Conservation (phyloP, 2,888 invertebrate species). For the Synergus laeviventris region DNA sequence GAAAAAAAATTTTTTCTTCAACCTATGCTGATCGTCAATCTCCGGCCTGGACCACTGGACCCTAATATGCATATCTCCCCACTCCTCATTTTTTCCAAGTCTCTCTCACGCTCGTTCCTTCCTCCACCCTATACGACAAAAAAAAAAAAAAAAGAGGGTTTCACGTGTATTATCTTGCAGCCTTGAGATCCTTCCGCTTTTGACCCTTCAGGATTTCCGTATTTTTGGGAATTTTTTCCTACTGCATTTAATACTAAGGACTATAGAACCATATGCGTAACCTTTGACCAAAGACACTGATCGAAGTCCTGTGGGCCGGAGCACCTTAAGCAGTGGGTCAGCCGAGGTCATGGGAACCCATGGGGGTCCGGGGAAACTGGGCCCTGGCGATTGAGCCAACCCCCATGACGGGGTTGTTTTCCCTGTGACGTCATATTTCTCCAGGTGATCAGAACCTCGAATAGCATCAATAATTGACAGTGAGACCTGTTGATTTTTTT, state of each 20-base stretch:
- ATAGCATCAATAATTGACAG: not conserved
- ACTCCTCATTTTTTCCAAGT: constrained; percentile 18
- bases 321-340: constrained; percentile 67
- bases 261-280: constrained; percentile 65
- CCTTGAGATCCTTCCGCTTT: constrained; percentile 49
- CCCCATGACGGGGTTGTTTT: constrained; percentile 56
- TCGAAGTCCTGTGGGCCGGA: constrained; percentile 53
- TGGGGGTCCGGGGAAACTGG: constrained; percentile 66
- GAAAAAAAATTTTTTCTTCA: not conserved
- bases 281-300: constrained; percentile 60
- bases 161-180: constrained; percentile 50
- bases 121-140: constrained; percentile 44
- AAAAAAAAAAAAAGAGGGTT: constrained; percentile 40
- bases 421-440: constrained; percentile 55
- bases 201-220: constrained; percentile 47
- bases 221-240: constrained; percentile 64
- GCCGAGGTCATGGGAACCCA: constrained; percentile 74
- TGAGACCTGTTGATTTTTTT: constrained; percentile 42
- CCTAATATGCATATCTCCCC: constrained; percentile 34
- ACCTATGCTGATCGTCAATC: constrained; percentile 40
- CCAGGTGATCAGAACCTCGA: constrained; percentile 52
- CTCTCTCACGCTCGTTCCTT: constrained; percentile 51
- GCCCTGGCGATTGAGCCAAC: constrained; percentile 35
- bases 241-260: constrained; percentile 47
- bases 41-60: constrained; percentile 38